Conservation (phyloP, 2,113 vertebrate species). For the Phoxinus phoxinus region DNA sequence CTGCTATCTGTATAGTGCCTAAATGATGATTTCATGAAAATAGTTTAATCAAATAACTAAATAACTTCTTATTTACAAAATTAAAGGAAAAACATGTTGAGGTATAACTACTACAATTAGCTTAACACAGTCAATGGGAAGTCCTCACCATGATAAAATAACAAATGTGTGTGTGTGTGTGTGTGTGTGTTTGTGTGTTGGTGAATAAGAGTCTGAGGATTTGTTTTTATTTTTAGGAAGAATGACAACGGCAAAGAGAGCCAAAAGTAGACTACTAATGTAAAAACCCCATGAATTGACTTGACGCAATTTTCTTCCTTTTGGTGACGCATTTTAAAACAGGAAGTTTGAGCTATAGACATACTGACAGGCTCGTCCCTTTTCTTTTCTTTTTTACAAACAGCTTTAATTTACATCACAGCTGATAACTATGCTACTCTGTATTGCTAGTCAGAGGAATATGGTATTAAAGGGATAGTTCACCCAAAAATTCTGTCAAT, state of each 20-base stretch:
- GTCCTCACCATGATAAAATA: neutral
- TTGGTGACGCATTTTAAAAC: neutral
- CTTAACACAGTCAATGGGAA: neutral
- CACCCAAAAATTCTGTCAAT: no score
- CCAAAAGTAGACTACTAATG: neutral
- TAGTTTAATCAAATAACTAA: neutral
- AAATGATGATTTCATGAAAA: neutral
- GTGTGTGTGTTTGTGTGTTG: no score
- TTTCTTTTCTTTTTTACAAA: neutral
- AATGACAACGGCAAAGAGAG: neutral
- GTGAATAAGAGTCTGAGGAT: neutral
- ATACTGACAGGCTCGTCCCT: neutral
- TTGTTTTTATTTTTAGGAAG: neutral
- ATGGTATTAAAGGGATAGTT: neutral
- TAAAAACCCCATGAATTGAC: neutral
- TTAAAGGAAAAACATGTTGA: neutral
- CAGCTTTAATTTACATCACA: neutral
- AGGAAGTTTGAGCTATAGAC: neutral
- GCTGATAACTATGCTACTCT: neutral
- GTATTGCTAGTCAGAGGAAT: constrained; percentile 1
- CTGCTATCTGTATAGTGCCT: neutral
- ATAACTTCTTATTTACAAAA: neutral
- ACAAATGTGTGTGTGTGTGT: neutral
- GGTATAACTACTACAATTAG: neutral
- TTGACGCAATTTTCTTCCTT: neutral